phyloP scores from a whole-genome alignment of 2,888 invertebrate genomes.

The Nudaria mundana region DNA sequence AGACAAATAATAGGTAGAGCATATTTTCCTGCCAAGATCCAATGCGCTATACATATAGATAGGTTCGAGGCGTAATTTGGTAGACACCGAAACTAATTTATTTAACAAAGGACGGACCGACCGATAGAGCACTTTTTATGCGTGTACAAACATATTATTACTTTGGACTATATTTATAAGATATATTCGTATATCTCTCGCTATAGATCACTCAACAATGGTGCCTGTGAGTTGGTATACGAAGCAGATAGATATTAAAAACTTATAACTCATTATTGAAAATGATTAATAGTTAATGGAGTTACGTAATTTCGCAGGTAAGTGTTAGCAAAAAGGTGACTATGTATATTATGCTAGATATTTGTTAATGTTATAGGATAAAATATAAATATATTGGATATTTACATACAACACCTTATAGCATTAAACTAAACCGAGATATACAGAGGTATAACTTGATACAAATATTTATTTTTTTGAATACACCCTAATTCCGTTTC shows the following conservation, averaged over 20 bases:
- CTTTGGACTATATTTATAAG: constrained; percentile 42
- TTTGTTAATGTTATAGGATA: no score
- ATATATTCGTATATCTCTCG: constrained; percentile 28
- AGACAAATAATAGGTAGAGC: constrained; percentile 72
- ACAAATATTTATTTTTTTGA: no score
- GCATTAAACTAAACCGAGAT: no score
- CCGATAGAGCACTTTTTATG: constrained; percentile 77
- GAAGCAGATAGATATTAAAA: neutral
- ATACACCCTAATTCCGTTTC: no score
- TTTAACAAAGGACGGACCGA: constrained; percentile 79
- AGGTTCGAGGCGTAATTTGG: constrained; percentile 80
- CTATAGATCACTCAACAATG: neutral
- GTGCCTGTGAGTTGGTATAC: neutral
- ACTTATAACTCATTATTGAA: neutral
- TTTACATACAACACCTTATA: no score
- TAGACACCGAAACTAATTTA: constrained; percentile 83
- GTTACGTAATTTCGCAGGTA: neutral
- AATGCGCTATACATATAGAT: constrained; percentile 71
- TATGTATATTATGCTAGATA: no score
- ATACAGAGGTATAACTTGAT: no score
- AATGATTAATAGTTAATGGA: neutral
- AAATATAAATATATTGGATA: no score
- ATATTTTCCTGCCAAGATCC: constrained; percentile 72
- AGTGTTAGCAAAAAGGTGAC: neutral
- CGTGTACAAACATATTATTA: constrained; percentile 72